Evolutionary conservation across 2,888 invertebrate species (phyloP).

Genomic region (Nymphalis polychloros): DNA sequence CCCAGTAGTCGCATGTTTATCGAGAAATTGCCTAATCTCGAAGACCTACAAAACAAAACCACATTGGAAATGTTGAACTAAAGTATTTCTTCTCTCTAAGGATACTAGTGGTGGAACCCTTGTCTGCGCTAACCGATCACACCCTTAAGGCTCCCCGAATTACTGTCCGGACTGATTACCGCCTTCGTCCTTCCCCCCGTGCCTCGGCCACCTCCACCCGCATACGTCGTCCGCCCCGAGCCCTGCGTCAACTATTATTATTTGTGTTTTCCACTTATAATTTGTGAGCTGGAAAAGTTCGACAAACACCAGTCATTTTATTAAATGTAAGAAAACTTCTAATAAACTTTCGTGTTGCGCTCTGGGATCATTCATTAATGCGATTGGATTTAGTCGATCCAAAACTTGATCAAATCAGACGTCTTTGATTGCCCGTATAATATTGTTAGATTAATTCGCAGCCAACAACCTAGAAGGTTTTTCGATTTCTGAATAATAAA

Average conservation of each 20-base stretch:
- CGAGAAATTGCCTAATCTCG: conserved; percentile 78
- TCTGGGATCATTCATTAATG: conserved; percentile 61
- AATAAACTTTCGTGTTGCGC: conserved; percentile 63
- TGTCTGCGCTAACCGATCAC: conserved; percentile 79
- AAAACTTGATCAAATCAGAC: conserved; percentile 53
- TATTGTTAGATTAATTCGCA: conserved; percentile 49
- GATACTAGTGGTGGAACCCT: conserved; percentile 76
- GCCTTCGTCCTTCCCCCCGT: conserved; percentile 52
- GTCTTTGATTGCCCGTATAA: conserved; percentile 53
- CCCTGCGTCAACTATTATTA: conserved; percentile 78
- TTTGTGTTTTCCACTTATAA: conserved; percentile 80
- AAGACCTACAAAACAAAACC: conserved; percentile 81
- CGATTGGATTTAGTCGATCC: conserved; percentile 60
- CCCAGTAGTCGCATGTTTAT: conserved; percentile 75
- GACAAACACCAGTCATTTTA: conserved; percentile 73
- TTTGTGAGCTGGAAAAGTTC: conserved; percentile 75
- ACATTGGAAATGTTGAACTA: conserved; percentile 79
- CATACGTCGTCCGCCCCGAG: conserved; percentile 53
- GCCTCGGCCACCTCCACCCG: conserved; percentile 44
- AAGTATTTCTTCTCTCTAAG: conserved; percentile 80
- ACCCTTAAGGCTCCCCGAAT: conserved; percentile 79
- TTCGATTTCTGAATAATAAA: conserved; percentile 51
- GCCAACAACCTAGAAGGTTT: conserved; percentile 46
- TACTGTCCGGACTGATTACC: conserved; percentile 79
- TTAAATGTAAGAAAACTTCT: conserved; percentile 74